A percentile compares a stretch with the other conserved stretches of the same genome.
These are phyloP conservation scores for Tetropium fuscum DNA, from an alignment of 2,888 invertebrate species.

Conservation along the genomic window DNA sequence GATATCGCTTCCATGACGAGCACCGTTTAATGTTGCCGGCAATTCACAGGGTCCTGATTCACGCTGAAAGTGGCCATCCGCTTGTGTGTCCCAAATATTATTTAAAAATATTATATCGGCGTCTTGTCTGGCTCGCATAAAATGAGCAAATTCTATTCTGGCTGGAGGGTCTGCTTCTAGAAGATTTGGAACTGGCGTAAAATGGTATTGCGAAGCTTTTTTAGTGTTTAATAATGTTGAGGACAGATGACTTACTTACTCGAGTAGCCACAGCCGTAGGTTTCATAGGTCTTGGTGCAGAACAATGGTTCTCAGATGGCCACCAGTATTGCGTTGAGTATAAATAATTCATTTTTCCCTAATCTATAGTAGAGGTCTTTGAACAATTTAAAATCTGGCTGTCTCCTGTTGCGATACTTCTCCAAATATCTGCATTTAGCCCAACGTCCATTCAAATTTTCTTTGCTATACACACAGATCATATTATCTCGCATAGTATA, in stretches of 20 bases:
- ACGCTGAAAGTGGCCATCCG: too few species aligned
- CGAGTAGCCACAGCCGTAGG: not conserved
- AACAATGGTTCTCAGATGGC: too few species aligned
- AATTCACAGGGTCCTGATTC: too few species aligned
- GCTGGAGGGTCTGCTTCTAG: constrained; percentile 1
- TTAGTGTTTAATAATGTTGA: too few species aligned
- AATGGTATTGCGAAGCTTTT: constrained; percentile 13
- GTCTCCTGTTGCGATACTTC: not conserved
- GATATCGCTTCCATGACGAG: too few species aligned
- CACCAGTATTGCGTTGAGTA: too few species aligned
- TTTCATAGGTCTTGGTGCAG: too few species aligned
- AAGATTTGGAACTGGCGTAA: constrained; percentile 13
- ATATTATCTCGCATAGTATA: not conserved
- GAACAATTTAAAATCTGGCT: not conserved
- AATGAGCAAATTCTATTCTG: not conserved
- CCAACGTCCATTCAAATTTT: not conserved
- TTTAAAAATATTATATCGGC: not conserved
- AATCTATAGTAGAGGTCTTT: not conserved
- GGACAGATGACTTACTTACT: constrained; percentile 6
- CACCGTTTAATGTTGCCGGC: too few species aligned
- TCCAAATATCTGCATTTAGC: not conserved
- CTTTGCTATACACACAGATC: too few species aligned
- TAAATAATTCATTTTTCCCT: too few species aligned
- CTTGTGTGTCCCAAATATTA: too few species aligned
- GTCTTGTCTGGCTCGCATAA: not conserved